Evolutionary conservation across 1,140 invertebrate genomes (phyloP), one percentile per base, ranked within the genome.

Genomic region (Penaeus indicus): DNA sequence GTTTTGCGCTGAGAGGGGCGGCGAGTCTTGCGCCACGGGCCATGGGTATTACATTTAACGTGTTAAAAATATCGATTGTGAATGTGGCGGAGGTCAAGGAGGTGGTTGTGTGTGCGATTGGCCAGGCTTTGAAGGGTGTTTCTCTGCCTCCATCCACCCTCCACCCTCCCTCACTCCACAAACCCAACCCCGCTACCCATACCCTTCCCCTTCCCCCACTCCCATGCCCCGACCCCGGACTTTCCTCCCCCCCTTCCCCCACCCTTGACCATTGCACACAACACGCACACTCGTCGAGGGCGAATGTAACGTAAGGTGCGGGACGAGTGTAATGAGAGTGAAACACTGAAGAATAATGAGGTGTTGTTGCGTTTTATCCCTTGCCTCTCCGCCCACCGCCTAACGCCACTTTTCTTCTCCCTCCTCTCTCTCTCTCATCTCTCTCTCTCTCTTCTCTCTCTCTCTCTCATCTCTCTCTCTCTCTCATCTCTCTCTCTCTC

Each of bases 381-480:
- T 54, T 54, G 54, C 11, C 16, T 72, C 32, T 32, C 32, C 67
- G 1, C 67, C 11, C 67, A 25, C 32, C 32, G 5, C n/a, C 32
- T 25, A 22, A 22, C 64, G 3, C 25, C 25, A 5, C 25, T 4
- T 32, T 72, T 72, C 67, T 27, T 69, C 27, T 19, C 16, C 18
- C 67, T 3, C 27, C 64, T 3, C 27, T 69, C 13, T 13, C 13
- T 13, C 13, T 69, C 27, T 13, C 63, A 16, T 67, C 3, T n/a
- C n/a, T 67, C n/a, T 3, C 32, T 32, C 2, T 32, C 32, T 2
- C 32, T 32, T 2, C 32, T 32, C 2, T 32, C 32, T 32, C 32
- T 32, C 64, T 21, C 64, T 67, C 64, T 67, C 64, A n/a, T 67
- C 64, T 64, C 63, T 64, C 63, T 64, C 63, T 64, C 63, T 18